phyloP scores from a whole-genome alignment of 1,140 invertebrate genomes.

The Plectrocnemia conspersa region DNA sequence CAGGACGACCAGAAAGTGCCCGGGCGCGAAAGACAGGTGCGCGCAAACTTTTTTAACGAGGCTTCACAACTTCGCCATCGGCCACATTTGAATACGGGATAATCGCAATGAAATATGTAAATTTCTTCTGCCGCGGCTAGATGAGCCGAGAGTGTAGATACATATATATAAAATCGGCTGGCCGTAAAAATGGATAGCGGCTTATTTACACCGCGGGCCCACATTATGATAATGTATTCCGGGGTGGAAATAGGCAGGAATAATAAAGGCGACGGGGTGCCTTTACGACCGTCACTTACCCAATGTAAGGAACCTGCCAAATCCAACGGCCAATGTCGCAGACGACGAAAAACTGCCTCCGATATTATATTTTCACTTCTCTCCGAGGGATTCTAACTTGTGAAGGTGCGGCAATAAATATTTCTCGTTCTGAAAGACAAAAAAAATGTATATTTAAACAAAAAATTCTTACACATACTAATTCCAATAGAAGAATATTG shows the following conservation, averaged over 20 bases:
- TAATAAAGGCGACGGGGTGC: slow-evolving; percentile 29
- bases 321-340: slow-evolving; percentile 10
- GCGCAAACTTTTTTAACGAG: slow-evolving; percentile 30
- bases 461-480: too few relatives aligned
- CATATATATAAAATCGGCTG: slow-evolving; percentile 7
- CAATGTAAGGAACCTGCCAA: slow-evolving; percentile 15
- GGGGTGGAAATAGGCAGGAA: slow-evolving; percentile 21
- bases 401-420: too few relatives aligned
- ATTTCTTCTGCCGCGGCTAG: slow-evolving; percentile 9
- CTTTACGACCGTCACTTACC: slow-evolving; percentile 33
- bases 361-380: slow-evolving; percentile 15
- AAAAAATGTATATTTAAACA: too few relatives aligned
- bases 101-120: slow-evolving; percentile 34
- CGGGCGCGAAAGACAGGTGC: too few relatives aligned
- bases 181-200: slow-evolving; percentile 20
- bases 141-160: background rate
- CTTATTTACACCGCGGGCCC: slow-evolving; percentile 28
- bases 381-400: too few relatives aligned
- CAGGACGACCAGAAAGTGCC: too few relatives aligned
- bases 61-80: slow-evolving; percentile 25
- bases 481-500: too few relatives aligned
- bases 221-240: slow-evolving; percentile 26
- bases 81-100: slow-evolving; percentile 31
- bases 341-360: slow-evolving; percentile 1
- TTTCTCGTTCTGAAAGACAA: too few relatives aligned